Base-by-base conservation (phyloP, 2,113 vertebrate species). In the Ondatra zibethicus region DNA sequence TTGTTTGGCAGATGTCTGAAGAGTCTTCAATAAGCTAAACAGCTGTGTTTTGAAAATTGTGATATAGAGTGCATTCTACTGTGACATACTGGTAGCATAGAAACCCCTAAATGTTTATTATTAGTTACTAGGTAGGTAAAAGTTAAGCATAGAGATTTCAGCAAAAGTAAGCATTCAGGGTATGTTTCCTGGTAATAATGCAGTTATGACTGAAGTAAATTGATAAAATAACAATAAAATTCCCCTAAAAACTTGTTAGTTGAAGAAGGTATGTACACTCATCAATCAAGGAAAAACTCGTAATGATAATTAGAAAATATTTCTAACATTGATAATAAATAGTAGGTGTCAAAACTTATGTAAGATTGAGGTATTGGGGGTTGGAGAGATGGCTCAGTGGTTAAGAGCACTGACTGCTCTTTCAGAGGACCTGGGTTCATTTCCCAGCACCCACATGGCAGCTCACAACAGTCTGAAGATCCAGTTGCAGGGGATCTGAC, bases 221-320 rank as follows among this genome's bases (percentile, higher is more conserved):
- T 52, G 55, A 84, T 29, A 84, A 92, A 90, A 68, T 47, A 93
- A 29, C 61, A 42, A 66, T 27, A 16, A 96, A 92, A 61, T 70
- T 29, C 7, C 16, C 25, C 9, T 1, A 87, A 50, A 92, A 93
- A 81, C 36, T 87, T 84, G 16, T 91, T 82, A 66, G 45, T 25
- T 66, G 72, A 95, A 29, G 76, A 82, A 66, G 45, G 12, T 17
- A 91, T 68, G 39, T 36, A 72, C 96, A 81, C 23, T 58, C 94
- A 86, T 88, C 58, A 78, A 87, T 77, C 14, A 92, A 93, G 66
- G 50, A 33, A 65, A 17, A 94, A 89, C 94, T 95, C 23, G 66
- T 65, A 72, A 33, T 76, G 58, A 96, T 95, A 96, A 88, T 72
- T 65, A 92, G 81, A 92, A 96, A 90, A 91, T 55, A 96, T 68